Percentiles rank a stretch among this genome's conserved stretches.
phyloP scores from a whole-genome alignment of 1,140 invertebrate species.

The Hypsibius dujardini region DNA sequence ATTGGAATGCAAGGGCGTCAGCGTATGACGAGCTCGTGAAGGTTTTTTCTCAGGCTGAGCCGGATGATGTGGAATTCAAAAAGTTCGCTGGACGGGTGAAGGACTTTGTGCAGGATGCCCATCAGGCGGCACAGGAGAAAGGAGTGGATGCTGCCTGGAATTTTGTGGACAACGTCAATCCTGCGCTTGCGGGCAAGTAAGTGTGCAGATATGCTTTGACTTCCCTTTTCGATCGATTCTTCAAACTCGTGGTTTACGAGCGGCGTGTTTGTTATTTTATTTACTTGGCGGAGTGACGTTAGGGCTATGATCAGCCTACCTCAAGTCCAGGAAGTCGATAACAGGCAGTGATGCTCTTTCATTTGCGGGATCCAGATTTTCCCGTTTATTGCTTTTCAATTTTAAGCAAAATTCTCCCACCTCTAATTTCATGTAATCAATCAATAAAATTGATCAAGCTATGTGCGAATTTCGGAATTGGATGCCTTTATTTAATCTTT shows the following conservation, averaged over 20 bases:
- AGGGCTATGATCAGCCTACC: background rate
- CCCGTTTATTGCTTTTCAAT: too few species aligned
- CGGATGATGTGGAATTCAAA: background rate
- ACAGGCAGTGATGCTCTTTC: too few species aligned
- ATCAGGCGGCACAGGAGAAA: slow-evolving; percentile 87
- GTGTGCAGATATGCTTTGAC: slow-evolving; percentile 25
- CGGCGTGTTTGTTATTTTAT: background rate
- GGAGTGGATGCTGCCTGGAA: slow-evolving; percentile 72
- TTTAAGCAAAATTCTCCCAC: too few species aligned
- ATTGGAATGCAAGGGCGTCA: background rate
- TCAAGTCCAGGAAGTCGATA: background rate
- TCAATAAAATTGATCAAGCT: too few species aligned
- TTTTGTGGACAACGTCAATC: slow-evolving; percentile 66
- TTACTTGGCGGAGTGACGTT: background rate
- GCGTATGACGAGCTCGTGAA: background rate
- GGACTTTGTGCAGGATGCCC: slow-evolving; percentile 83
- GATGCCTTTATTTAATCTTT: background rate
- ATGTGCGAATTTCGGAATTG: too few species aligned
- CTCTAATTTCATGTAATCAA: too few species aligned
- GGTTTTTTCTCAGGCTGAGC: background rate
- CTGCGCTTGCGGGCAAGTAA: slow-evolving; percentile 51
- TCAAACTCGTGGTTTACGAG: too few species aligned
- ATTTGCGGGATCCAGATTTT: too few species aligned
- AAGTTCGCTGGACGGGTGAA: slow-evolving; percentile 40
- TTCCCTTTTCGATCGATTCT: too few species aligned